Evolutionary conservation across 2,113 vertebrate species (phyloP).

Genomic region (Datnioides undecimradiatus): DNA sequence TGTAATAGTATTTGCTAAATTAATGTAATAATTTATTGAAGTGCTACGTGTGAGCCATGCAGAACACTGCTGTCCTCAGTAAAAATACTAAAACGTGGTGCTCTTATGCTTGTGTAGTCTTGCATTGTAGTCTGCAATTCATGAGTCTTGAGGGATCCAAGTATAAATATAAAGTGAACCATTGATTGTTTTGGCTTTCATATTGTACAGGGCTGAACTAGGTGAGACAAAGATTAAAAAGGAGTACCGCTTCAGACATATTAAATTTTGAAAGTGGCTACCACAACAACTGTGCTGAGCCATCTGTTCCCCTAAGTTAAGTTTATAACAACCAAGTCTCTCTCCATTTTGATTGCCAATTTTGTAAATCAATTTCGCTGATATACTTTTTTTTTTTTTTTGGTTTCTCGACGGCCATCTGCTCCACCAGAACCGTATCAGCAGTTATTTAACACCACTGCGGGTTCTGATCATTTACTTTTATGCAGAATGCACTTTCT

Average conservation of each 20-base stretch:
- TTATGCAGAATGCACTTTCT: slow-evolving; percentile 45
- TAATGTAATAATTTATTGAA: slow-evolving; percentile 15
- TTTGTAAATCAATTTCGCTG: slow-evolving; percentile 44
- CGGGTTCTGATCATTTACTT: slow-evolving; percentile 26
- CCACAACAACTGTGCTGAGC: slow-evolving; percentile 26
- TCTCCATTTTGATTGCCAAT: slow-evolving; percentile 42
- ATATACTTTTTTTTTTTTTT: background rate
- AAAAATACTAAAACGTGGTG: background rate
- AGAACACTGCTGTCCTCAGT: background rate
- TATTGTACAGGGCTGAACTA: background rate
- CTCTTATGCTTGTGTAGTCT: background rate
- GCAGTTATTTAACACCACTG: slow-evolving; percentile 27
- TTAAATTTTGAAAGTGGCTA: slow-evolving; percentile 36
- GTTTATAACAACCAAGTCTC: slow-evolving; percentile 43
- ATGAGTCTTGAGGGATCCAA: background rate
- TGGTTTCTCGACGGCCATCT: slow-evolving; percentile 53
- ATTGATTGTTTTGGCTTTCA: slow-evolving; percentile 10
- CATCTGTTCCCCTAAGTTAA: slow-evolving; percentile 61
- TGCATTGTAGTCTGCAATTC: background rate
- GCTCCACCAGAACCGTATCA: slow-evolving; percentile 36
- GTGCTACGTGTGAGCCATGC: background rate
- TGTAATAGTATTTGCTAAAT: slow-evolving; percentile 29
- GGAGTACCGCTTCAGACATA: background rate
- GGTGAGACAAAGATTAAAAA: slow-evolving; percentile 12
- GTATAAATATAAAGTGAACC: background rate